A percentile compares a stretch with the other conserved stretches of the same genome.
Conservation (phyloP, 2,888 invertebrate species). For the Incurvaria masculella region DNA sequence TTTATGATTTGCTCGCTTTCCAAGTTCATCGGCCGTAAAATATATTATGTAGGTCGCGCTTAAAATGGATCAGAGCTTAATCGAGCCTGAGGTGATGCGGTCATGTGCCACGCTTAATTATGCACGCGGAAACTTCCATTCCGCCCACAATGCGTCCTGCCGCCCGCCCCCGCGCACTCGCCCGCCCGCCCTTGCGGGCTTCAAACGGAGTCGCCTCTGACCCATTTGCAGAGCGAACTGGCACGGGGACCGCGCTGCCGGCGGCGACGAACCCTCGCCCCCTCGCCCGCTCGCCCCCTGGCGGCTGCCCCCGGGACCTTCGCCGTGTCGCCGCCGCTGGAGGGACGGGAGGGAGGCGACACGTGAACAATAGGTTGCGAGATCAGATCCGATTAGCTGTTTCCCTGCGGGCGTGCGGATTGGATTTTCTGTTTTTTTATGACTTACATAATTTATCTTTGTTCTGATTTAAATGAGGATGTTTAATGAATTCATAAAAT, state of each 20-base stretch:
- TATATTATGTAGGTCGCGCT: too few relatives aligned
- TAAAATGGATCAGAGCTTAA: too few relatives aligned
- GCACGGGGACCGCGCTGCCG: background rate
- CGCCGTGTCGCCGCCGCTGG: background rate
- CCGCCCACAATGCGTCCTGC: background rate
- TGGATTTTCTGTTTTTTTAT: too few relatives aligned
- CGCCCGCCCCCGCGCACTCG: too few relatives aligned
- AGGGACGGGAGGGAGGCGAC: background rate
- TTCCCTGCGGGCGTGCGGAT: too few relatives aligned
- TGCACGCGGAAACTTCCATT: background rate
- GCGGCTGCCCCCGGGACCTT: background rate
- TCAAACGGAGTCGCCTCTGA: constrained; percentile 1
- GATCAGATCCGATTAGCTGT: too few relatives aligned
- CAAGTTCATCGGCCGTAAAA: too few relatives aligned
- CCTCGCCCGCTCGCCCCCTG: background rate
- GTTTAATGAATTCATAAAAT: too few relatives aligned
- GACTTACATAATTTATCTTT: too few relatives aligned
- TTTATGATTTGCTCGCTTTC: too few relatives aligned
- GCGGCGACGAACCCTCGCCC: background rate
- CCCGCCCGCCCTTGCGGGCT: background rate
- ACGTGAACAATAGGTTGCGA: background rate
- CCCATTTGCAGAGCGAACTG: constrained; percentile 1
- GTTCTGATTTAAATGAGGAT: too few relatives aligned
- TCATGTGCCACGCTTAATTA: background rate
- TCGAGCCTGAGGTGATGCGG: too few relatives aligned